These are phyloP conservation scores for Nomada hirtipes DNA, from an alignment of 2,888 invertebrate species.

Conservation along the genomic window DNA sequence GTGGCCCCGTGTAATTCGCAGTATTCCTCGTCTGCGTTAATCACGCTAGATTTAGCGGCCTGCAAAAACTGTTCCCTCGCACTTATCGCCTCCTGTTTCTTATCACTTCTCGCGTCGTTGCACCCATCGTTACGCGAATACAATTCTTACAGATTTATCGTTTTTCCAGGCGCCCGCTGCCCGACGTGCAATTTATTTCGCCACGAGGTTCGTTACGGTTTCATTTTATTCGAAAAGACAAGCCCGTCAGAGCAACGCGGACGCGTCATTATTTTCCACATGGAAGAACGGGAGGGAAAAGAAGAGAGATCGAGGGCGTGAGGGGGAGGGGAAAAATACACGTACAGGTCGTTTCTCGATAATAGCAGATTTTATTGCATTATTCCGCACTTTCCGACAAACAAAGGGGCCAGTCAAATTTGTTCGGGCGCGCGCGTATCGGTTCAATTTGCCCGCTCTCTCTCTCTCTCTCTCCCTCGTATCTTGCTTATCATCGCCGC, in stretches of 20 bases:
- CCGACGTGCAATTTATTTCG: slow-evolving; percentile 18
- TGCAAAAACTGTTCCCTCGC: slow-evolving; percentile 39
- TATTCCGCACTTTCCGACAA: slow-evolving; percentile 43
- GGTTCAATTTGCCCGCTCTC: slow-evolving; percentile 23
- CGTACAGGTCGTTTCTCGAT: slow-evolving; percentile 18
- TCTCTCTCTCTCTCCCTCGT: slow-evolving; percentile 6
- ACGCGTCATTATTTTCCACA: slow-evolving; percentile 29
- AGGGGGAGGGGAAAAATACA: slow-evolving; percentile 4
- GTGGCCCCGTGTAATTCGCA: slow-evolving; percentile 40
- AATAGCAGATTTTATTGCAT: slow-evolving; percentile 49
- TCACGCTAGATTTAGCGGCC: slow-evolving; percentile 50
- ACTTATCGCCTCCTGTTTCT: slow-evolving; percentile 46
- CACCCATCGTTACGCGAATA: slow-evolving; percentile 39
- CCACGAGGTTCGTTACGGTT: slow-evolving; percentile 1
- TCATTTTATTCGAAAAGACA: slow-evolving; percentile 27
- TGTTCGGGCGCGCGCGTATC: slow-evolving; percentile 39
- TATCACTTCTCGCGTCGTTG: slow-evolving; percentile 57
- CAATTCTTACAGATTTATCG: slow-evolving; percentile 46
- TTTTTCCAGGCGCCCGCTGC: neutral
- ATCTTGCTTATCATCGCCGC: slow-evolving; percentile 42
- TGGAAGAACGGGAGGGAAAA: neutral
- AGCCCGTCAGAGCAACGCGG: slow-evolving; percentile 8
- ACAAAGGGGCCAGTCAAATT: slow-evolving; percentile 50
- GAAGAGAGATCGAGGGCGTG: neutral
- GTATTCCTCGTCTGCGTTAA: slow-evolving; percentile 47